These are phyloP conservation scores for Chydorus sphaericus DNA, from an alignment of 2,888 invertebrate species.

Conservation along the genomic window DNA sequence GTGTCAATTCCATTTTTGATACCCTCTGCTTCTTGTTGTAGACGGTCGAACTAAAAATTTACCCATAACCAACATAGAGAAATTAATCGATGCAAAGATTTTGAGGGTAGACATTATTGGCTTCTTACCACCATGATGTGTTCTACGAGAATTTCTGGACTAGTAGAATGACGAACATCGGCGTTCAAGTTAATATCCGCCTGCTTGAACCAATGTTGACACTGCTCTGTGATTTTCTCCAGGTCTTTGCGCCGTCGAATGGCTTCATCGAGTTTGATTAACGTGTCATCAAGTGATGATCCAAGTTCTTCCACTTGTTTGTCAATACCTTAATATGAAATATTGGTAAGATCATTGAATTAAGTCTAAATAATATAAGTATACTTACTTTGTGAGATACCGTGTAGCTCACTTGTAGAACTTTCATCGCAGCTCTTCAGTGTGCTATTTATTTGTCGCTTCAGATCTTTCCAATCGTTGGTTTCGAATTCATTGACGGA, in stretches of 20 bases:
- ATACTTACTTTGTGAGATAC: conserved; percentile 22
- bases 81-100: not conserved
- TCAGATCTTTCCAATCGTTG: conserved; percentile 53
- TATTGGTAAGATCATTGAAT: not conserved
- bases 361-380: not conserved
- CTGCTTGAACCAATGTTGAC: conserved; percentile 78
- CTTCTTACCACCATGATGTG: conserved; percentile 52
- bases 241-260: conserved; percentile 46
- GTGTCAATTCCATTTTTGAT: conserved; percentile 56
- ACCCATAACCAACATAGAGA: not conserved
- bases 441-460: conserved; percentile 59
- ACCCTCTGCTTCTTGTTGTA: conserved; percentile 55
- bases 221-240: conserved; percentile 62
- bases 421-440: conserved; percentile 65
- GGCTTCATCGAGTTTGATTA: not conserved
- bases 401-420: conserved; percentile 26
- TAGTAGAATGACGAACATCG: conserved; percentile 57
- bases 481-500: conserved; percentile 66
- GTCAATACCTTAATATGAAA: not conserved
- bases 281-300: not conserved
- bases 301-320: not conserved
- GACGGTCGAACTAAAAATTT: conserved; percentile 46
- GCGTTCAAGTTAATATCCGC: conserved; percentile 72
- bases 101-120: conserved; percentile 1
- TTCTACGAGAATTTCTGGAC: conserved; percentile 68